Evolutionary conservation across 2,888 invertebrate species (phyloP), one percentile per base, ranked within the genome.

Genomic region (Latrodectus elegans): DNA sequence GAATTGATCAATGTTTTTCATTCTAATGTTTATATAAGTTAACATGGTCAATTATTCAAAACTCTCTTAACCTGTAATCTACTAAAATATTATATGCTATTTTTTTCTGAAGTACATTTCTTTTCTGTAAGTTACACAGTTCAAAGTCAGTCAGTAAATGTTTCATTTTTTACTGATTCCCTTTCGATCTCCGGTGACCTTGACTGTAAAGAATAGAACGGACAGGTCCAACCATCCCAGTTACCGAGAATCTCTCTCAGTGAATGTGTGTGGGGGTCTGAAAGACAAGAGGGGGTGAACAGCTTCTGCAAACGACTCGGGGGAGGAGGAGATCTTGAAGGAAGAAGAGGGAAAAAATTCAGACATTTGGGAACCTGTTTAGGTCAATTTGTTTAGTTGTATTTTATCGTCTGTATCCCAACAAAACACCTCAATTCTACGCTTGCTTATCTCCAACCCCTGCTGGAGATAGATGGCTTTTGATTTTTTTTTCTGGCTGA

Each of bases 351-450:
- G 22, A 74, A 70, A 73, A 64, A 77, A 65, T 12, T 84, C 86
- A 86, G 86, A 86, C 81, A 77, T 64, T 53, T 60, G 71, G 77
- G 86, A 86, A 81, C 86, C 86, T 76, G 86, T 86, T 86, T 81
- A 72, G 77, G 72, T 77, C 84, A 77, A 84, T 84, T 84, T 84
- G 84, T 84, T 72, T 65, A 38, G 65, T 52, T 64, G 55, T 68
- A 64, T 70, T 83, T 76, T 83, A 83, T 83, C 77, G 12, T 60
- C 74, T n/a, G 38, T 65, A 55, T 38, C 81, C 52, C 60, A 60
- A 11, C 60, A 60, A 60, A 60, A 60, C 60, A 60, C 60, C 60
- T 15, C 60, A 60, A 60, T 60, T 60, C 60, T 60, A 60, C 60
- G 60, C 60, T 11, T 60, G n/a, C 60, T 60, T 60, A 60, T 60